Percentiles rank a stretch among this genome's conserved stretches.
These are phyloP conservation scores for Artibeus jamaicensis DNA, from an alignment of 2,797 vertebrate species.

Conservation along the genomic window DNA sequence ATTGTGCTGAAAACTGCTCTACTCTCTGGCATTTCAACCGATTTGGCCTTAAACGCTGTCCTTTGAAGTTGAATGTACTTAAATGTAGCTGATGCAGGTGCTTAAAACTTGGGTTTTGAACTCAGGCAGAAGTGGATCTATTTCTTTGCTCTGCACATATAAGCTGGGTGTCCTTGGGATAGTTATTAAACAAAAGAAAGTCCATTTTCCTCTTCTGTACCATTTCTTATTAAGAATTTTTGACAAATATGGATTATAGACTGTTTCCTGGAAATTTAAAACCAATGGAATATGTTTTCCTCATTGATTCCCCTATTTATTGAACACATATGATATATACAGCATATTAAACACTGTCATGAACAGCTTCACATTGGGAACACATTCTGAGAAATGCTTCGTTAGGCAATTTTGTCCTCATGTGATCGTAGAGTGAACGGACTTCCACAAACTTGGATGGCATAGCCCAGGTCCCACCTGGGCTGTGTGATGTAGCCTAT, in stretches of 20 bases:
- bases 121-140: background rate
- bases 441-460: background rate
- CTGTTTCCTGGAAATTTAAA: constrained; percentile 5
- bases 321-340: background rate
- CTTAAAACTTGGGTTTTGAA: constrained; percentile 18
- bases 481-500: background rate
- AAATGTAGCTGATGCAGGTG: constrained; percentile 7
- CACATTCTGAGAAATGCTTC: background rate
- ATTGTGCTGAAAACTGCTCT: background rate
- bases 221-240: background rate
- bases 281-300: background rate
- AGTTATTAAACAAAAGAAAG: background rate
- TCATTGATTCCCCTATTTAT: constrained; percentile 14
- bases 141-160: background rate
- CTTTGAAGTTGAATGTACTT: constrained; percentile 27
- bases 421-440: no score
- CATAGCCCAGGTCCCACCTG: background rate
- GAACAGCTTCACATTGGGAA: background rate
- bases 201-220: background rate
- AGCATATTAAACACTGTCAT: background rate
- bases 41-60: background rate
- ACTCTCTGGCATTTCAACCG: background rate
- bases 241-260: background rate
- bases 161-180: background rate
- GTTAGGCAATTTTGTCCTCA: background rate